Evolutionary conservation across 2,888 invertebrate genomes (phyloP).

Genomic region (Platycheirus albimanus): DNA sequence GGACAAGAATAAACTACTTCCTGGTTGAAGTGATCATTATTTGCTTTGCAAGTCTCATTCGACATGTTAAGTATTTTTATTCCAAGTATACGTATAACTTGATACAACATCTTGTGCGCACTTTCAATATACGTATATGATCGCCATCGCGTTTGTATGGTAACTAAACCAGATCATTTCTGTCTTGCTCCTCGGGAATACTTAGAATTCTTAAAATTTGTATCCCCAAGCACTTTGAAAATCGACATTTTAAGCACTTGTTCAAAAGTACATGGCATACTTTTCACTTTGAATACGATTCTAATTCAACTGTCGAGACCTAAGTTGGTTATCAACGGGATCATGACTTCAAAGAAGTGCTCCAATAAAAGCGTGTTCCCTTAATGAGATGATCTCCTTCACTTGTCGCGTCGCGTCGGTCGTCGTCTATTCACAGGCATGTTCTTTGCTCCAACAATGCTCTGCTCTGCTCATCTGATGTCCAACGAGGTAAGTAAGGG

Average conservation of each 20-base stretch:
- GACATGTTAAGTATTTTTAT: too few species aligned
- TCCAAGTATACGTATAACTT: neutral
- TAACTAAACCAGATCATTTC: slow-evolving; percentile 31
- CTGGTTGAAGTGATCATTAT: too few species aligned
- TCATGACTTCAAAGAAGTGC: slow-evolving; percentile 50
- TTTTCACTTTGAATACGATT: slow-evolving; percentile 58
- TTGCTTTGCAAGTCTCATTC: too few species aligned
- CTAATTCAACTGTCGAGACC: slow-evolving; percentile 9
- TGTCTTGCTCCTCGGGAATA: slow-evolving; percentile 45
- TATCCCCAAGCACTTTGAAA: slow-evolving; percentile 15
- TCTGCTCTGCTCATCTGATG: slow-evolving; percentile 49
- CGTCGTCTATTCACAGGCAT: slow-evolving; percentile 3
- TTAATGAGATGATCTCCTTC: slow-evolving; percentile 67
- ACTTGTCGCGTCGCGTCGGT: neutral
- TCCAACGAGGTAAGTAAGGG: neutral
- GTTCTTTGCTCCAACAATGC: slow-evolving; percentile 31
- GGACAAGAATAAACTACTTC: too few species aligned
- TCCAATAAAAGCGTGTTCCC: slow-evolving; percentile 52
- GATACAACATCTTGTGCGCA: slow-evolving; percentile 26
- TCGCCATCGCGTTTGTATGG: slow-evolving; percentile 29
- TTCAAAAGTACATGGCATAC: slow-evolving; percentile 51
- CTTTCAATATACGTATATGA: slow-evolving; percentile 53
- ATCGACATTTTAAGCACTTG: slow-evolving; percentile 46
- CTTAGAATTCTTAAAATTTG: slow-evolving; percentile 47
- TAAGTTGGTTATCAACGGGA: slow-evolving; percentile 10